A percentile compares a stretch with the other conserved stretches of the same genome.
These are phyloP conservation scores for Daboia siamensis DNA, from an alignment of 2,113 vertebrate genomes.

Conservation along the genomic window DNA sequence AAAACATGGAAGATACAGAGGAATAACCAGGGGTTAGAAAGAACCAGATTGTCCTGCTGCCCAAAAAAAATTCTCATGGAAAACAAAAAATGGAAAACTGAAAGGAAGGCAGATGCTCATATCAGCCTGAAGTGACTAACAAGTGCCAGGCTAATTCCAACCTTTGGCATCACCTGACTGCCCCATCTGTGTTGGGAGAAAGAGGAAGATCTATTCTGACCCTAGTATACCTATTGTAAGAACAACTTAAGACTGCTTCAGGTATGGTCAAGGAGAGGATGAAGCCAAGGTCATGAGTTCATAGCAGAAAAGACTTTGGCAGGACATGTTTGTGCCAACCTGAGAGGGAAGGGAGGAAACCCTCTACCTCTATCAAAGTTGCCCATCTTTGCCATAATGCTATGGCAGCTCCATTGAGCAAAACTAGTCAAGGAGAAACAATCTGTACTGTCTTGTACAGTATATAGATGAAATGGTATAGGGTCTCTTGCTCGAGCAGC, in stretches of 20 bases:
- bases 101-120: neutral
- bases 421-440: neutral
- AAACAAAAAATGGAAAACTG: neutral
- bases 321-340: neutral
- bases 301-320: neutral
- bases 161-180: neutral
- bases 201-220: neutral
- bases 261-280: neutral
- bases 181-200: neutral
- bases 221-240: neutral
- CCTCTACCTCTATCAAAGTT: neutral
- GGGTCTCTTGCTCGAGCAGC: too few species aligned
- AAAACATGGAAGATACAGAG: neutral
- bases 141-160: neutral
- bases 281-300: neutral
- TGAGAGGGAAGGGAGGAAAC: neutral
- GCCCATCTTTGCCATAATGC: neutral
- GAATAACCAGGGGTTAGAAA: neutral
- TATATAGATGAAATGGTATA: fast-evolving
- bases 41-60: neutral
- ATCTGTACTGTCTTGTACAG: neutral
- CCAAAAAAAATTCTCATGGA: neutral
- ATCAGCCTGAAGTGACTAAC: neutral
- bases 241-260: neutral
- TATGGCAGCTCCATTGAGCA: constrained; percentile 9